Evolutionary conservation across 2,888 invertebrate species (phyloP).

Genomic region (Oxystoma pomonae): DNA sequence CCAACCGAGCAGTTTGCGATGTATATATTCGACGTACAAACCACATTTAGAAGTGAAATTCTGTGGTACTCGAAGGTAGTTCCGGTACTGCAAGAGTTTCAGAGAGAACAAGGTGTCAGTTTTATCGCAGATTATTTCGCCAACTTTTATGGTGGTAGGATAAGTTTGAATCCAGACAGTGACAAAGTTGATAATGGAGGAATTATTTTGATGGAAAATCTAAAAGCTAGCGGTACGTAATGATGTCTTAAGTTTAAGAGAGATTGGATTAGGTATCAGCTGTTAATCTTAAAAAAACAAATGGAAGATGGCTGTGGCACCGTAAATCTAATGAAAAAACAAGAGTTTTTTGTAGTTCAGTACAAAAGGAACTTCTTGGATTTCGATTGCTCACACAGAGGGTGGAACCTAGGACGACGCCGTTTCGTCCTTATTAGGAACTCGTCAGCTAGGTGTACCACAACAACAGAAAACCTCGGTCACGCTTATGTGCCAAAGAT

Average conservation of each 20-base stretch:
- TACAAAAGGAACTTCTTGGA: too few relatives aligned
- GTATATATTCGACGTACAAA: constrained; percentile 51
- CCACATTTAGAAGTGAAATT: constrained; percentile 54
- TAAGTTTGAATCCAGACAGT: constrained; percentile 40
- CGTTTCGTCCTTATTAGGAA: too few relatives aligned
- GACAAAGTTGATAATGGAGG: constrained; percentile 51
- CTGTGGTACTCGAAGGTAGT: constrained; percentile 50
- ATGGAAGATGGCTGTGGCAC: too few relatives aligned
- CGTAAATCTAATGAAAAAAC: too few relatives aligned
- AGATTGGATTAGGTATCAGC: too few relatives aligned
- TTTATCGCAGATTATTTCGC: constrained; percentile 47
- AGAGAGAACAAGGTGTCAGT: constrained; percentile 48
- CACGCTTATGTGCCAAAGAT: too few relatives aligned
- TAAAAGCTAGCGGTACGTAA: constrained; percentile 45
- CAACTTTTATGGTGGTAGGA: constrained; percentile 51
- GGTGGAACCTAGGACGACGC: too few relatives aligned
- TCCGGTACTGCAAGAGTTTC: constrained; percentile 48
- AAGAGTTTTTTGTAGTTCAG: too few relatives aligned
- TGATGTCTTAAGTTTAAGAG: not conserved
- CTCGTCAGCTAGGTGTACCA: too few relatives aligned
- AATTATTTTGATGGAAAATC: constrained; percentile 54
- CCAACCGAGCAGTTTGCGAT: constrained; percentile 52
- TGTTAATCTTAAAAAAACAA: too few relatives aligned
- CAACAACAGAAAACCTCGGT: too few relatives aligned
- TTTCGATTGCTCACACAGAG: too few relatives aligned